These are phyloP conservation scores for Poeciliopsis gracilis DNA, from an alignment of 2,797 vertebrate genomes.

Conservation along the genomic window DNA sequence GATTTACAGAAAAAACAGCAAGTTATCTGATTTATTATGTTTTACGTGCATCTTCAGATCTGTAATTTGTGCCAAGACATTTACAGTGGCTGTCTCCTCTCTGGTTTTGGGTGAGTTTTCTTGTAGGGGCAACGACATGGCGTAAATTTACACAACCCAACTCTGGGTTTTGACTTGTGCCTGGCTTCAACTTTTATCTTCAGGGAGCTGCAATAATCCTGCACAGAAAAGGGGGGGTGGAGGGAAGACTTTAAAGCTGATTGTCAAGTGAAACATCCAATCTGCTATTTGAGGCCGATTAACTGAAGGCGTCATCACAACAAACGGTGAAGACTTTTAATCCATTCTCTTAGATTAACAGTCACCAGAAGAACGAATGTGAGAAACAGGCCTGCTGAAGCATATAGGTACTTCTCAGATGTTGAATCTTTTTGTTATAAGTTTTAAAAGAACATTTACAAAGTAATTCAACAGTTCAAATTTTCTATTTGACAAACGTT, in stretches of 20 bases:
- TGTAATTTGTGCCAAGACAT: not conserved
- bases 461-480: constrained; percentile 26
- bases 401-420: constrained; percentile 23
- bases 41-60: not conserved
- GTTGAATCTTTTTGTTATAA: constrained; percentile 4
- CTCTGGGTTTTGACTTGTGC: constrained; percentile 7
- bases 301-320: constrained; percentile 20
- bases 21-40: not conserved
- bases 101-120: not conserved
- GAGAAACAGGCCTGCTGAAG: constrained; percentile 34
- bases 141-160: constrained; percentile 5
- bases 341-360: constrained; percentile 37
- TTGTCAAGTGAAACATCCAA: constrained; percentile 7
- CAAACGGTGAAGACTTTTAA: constrained; percentile 22
- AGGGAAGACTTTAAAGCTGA: not conserved
- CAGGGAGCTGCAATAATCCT: constrained; percentile 2
- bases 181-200: not conserved
- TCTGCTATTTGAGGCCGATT: constrained; percentile 15
- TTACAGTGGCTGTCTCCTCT: not conserved
- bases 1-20: not conserved
- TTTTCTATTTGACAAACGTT: constrained; percentile 22
- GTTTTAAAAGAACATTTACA: constrained; percentile 22
- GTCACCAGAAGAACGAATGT: constrained; percentile 23
- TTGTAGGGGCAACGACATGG: not conserved
- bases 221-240: not conserved